Evolutionary conservation across 2,797 vertebrate species (phyloP), one percentile per base, ranked within the genome.

Genomic region (Paramormyrops hopkinsi): DNA sequence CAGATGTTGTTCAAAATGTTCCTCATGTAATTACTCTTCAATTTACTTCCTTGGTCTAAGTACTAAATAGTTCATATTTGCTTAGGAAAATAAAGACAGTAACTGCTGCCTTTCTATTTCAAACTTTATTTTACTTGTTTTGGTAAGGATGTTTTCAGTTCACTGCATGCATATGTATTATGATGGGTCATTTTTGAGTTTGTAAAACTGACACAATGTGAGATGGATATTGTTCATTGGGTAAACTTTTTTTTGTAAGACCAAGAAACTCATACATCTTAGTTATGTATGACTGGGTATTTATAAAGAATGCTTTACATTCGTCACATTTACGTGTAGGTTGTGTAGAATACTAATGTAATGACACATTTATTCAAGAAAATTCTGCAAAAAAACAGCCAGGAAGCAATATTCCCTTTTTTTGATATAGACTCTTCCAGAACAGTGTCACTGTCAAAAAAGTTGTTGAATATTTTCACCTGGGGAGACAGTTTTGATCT

Each of bases 401-500:
- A 48, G 46, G 46, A 86, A 53, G 51, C 22, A 53, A 86, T 29
- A 86, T 51, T 86, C 46, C 46, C 3, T 25, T 51, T 85, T 46
- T 29, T 50, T 48, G 83, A 50, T 51, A 48, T 14, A 86, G 48
- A 12, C 83, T 25, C 22, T 22, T 25, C 83, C 48, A 53, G 48
- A 86, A 73, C 12, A 73, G 65, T 73, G 65, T 48, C 9, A 44
- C 44, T 22, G 44, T 73, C 65, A 83, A 83, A 48, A 83, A 83
- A 44, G 46, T 83, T 50, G 37, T 83, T 50, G 79, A 83, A 83
- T 44, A 48, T 44, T 83, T 83, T 50, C 17, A 12, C 79, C 37
- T 73, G 65, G 65, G 65, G 65, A 73, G 65, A 73, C 65, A 73
- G 65, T 73, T 73, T 37, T 73, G 65, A 73, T 73, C 65, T 73